These are phyloP conservation scores for Corvus cornix DNA, from an alignment of 2,113 vertebrate species.

Conservation along the genomic window DNA sequence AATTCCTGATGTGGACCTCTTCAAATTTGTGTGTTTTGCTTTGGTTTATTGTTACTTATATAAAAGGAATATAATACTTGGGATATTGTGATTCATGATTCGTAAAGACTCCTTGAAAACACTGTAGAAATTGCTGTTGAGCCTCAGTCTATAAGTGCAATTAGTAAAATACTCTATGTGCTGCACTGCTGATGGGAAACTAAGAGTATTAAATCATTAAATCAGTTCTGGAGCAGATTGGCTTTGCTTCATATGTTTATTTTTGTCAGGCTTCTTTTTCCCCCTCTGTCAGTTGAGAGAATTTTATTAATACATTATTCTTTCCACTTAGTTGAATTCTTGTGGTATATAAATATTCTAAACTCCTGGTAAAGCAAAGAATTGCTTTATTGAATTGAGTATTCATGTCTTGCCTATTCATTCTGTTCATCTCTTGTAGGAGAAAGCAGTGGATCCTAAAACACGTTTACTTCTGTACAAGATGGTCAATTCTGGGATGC, in stretches of 20 bases:
- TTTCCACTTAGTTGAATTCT: neutral
- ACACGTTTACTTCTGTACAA: slow-evolving; percentile 96
- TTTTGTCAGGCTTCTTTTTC: neutral
- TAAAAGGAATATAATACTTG: neutral
- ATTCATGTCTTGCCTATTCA: neutral
- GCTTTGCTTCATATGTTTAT: neutral
- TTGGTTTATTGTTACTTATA: neutral
- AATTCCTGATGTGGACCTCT: neutral
- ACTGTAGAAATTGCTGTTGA: neutral
- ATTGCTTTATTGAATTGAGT: neutral
- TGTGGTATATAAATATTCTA: neutral
- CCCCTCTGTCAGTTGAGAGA: neutral
- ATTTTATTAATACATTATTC: neutral
- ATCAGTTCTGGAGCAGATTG: neutral
- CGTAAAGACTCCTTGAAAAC: neutral
- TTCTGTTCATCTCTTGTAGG: slow-evolving; percentile 65
- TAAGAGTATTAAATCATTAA: neutral
- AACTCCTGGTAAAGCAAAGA: neutral
- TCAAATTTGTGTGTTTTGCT: neutral
- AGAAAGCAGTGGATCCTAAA: slow-evolving; percentile 95
- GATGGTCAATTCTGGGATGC: slow-evolving; percentile 90
- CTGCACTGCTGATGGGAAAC: neutral
- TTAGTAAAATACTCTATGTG: neutral
- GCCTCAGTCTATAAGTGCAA: neutral
- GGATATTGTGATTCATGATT: neutral